These are phyloP conservation scores for Takifugu flavidus DNA, from an alignment of 2,113 vertebrate genomes.

Conservation along the genomic window DNA sequence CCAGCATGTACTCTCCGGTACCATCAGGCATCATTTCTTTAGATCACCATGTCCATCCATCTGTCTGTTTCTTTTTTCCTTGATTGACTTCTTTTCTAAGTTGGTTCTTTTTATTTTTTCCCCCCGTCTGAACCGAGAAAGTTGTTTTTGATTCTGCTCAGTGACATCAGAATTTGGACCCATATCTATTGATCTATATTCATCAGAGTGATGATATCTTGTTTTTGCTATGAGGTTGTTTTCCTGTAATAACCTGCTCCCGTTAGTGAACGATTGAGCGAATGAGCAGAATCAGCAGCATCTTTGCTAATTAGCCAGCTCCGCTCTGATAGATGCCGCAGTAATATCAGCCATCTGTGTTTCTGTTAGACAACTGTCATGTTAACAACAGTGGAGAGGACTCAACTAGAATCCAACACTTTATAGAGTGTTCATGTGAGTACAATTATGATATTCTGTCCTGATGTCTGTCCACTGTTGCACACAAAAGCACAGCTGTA, in stretches of 20 bases:
- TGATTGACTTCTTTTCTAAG: too few relatives aligned
- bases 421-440: constrained; percentile 97
- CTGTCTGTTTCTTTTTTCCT: too few relatives aligned
- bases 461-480: not conserved
- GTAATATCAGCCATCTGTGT: constrained; percentile 81
- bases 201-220: too few relatives aligned
- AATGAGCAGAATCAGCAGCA: constrained; percentile 39
- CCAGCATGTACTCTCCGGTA: too few relatives aligned
- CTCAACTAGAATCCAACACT: constrained; percentile 92
- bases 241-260: too few relatives aligned
- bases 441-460: constrained; percentile 66
- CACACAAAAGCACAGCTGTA: not conserved
- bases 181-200: too few relatives aligned
- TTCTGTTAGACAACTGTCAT: constrained; percentile 95
- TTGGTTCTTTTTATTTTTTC: too few relatives aligned
- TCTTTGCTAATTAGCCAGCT: constrained; percentile 2
- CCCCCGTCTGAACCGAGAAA: not conserved
- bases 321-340: constrained; percentile 16
- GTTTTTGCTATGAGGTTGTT: too few relatives aligned
- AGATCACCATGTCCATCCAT: too few relatives aligned
- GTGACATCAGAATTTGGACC: constrained; percentile 3
- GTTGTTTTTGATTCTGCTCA: constrained; percentile 26
- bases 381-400: constrained; percentile 96
- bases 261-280: too few relatives aligned
- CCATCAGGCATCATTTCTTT: too few relatives aligned